Evolutionary conservation across 1,140 invertebrate genomes (phyloP).

Genomic region (Pseudobourletiella spinata): DNA sequence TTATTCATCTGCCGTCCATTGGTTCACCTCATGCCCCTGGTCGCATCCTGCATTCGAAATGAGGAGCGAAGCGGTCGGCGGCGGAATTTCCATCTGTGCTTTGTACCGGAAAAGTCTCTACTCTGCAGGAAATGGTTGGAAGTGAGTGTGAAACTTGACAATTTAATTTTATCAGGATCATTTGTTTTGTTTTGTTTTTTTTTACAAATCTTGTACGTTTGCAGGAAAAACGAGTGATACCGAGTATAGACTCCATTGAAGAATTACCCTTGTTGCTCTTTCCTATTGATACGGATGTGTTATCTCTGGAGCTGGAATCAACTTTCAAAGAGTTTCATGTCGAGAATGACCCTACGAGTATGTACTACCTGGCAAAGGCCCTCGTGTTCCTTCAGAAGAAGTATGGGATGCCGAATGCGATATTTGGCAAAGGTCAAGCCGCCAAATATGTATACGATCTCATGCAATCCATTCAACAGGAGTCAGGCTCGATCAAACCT

Average conservation of each 20-base stretch:
- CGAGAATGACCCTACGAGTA: constrained; percentile 76
- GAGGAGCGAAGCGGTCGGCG: constrained; percentile 43
- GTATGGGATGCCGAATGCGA: constrained; percentile 79
- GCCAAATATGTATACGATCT: constrained; percentile 84
- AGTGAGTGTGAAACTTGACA: constrained; percentile 41
- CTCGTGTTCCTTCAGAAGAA: constrained; percentile 74
- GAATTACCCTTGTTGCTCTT: constrained; percentile 81
- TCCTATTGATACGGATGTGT: constrained; percentile 82
- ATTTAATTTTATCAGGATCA: too few relatives aligned
- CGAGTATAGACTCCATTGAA: constrained; percentile 45
- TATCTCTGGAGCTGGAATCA: constrained; percentile 80
- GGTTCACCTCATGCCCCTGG: constrained; percentile 70
- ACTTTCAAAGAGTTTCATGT: constrained; percentile 71
- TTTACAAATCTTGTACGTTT: neutral
- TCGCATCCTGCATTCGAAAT: constrained; percentile 47
- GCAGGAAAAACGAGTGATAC: constrained; percentile 8
- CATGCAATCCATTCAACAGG: constrained; percentile 65
- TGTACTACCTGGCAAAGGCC: constrained; percentile 81
- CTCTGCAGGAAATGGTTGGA: constrained; percentile 71
- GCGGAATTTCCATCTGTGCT: constrained; percentile 60
- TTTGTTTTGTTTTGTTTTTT: too few relatives aligned
- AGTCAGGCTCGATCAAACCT: constrained; percentile 38
- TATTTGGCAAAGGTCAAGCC: constrained; percentile 81
- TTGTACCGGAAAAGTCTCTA: constrained; percentile 77
- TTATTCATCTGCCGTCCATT: constrained; percentile 82